Conservation (phyloP, 2,888 invertebrate species). For the Anagyrus pseudococci region DNA sequence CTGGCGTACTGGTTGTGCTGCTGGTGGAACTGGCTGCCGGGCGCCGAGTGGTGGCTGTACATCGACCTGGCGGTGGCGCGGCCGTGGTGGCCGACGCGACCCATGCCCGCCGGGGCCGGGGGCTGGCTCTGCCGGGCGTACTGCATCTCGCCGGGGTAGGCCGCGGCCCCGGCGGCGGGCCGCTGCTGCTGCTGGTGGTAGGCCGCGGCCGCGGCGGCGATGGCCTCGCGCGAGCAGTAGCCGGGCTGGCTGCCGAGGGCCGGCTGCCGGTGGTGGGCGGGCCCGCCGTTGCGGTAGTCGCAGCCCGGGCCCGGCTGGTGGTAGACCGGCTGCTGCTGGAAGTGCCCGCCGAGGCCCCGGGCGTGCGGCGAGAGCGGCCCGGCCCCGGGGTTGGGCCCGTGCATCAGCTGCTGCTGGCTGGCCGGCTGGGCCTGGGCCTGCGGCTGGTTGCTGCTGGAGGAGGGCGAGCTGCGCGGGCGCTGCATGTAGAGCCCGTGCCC, state of each 20-base stretch:
- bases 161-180: conserved; percentile 42
- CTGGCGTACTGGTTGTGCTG: conserved; percentile 63
- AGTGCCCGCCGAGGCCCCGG: conserved; percentile 63
- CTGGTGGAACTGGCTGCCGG: conserved; percentile 63
- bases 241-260: conserved; percentile 28
- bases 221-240: conserved; percentile 52
- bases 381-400: not conserved
- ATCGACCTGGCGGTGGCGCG: conserved; percentile 48
- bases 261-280: not conserved
- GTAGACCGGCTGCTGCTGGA: conserved; percentile 50
- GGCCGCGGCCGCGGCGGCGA: conserved; percentile 43
- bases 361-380: not conserved
- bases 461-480: conserved; percentile 72
- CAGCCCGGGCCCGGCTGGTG: conserved; percentile 50
- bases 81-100: conserved; percentile 51
- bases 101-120: conserved; percentile 42
- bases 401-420: not conserved
- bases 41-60: conserved; percentile 61
- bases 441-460: conserved; percentile 65
- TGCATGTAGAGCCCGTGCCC: conserved; percentile 61
- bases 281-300: conserved; percentile 57
- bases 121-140: conserved; percentile 48
- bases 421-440: no score
- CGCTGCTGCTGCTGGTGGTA: conserved; percentile 51
- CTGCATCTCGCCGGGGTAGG: conserved; percentile 51